These are phyloP conservation scores for Meloidogyne floridensis DNA, from an alignment of 1,140 invertebrate species.

Conservation along the genomic window DNA sequence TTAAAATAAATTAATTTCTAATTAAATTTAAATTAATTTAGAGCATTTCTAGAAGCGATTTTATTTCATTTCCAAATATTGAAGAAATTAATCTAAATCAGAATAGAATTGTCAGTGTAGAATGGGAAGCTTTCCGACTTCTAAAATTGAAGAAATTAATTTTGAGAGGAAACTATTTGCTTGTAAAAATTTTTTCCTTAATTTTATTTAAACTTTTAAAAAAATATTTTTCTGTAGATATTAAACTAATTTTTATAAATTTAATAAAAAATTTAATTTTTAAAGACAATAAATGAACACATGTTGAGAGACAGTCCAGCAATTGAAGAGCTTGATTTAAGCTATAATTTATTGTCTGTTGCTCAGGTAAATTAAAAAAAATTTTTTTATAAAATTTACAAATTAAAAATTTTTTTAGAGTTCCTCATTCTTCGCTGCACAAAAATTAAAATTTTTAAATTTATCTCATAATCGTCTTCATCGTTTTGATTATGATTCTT, in stretches of 20 bases:
- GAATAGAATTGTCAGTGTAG: constrained; percentile 47
- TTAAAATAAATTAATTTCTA: background rate
- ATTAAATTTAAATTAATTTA: constrained; percentile 22
- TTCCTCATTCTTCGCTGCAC: constrained; percentile 50
- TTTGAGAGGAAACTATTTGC: constrained; percentile 41
- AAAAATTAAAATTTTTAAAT: constrained; percentile 34
- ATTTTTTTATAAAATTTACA: background rate
- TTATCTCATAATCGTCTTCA: constrained; percentile 48
- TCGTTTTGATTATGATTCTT: constrained; percentile 51
- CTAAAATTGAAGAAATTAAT: constrained; percentile 44
- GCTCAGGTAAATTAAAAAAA: constrained; percentile 30
- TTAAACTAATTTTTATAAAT: background rate
- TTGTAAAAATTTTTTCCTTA: constrained; percentile 25
- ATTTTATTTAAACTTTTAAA: no score
- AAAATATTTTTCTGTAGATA: no score
- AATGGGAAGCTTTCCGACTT: constrained; percentile 55
- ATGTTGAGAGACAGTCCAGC: constrained; percentile 51
- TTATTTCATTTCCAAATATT: constrained; percentile 47
- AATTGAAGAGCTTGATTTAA: constrained; percentile 48
- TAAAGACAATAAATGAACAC: constrained; percentile 52
- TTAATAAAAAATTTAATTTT: constrained; percentile 11
- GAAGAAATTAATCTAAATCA: constrained; percentile 48
- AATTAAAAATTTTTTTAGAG: constrained; percentile 30
- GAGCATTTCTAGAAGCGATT: constrained; percentile 35
- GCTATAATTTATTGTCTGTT: constrained; percentile 41